Evolutionary conservation across 2,113 vertebrate genomes (phyloP), one percentile per base, ranked within the genome.

Genomic region (Embiotoca jacksoni): DNA sequence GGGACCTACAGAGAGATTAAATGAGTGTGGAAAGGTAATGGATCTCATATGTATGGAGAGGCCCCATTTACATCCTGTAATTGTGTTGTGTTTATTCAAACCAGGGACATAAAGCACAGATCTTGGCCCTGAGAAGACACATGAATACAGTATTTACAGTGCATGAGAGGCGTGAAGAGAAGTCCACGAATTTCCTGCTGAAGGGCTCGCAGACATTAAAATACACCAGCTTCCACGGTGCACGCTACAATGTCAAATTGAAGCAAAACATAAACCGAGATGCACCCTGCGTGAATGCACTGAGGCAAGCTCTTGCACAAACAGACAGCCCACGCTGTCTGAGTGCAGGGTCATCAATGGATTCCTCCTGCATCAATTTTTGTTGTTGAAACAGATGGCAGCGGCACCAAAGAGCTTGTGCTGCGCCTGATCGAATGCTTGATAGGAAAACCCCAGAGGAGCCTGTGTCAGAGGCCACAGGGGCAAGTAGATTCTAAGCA

Each of bases 391-490:
- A 81, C 88, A 89, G 86, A 89, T 72, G 83, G 76, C 82, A 53
- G 74, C 37, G 33, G 79, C 85, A 85, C 78, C 81, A 32, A 55
- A 65, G 68, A 80, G 71, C 82, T 64, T 54, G 74, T 37, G 83
- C 72, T 53, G 67, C 31, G 57, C 67, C 83, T 84, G 86, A 91
- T 92, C 65, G 64, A 80, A 79, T 9, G 52, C 64, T 81, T 87
- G 88, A 92, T 91, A 89, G 79, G 78, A 88, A 81, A 89, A 71
- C 86, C 23, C 78, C 86, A 39, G 44, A 75, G 86, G 88, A 88
- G 72, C 65, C 41, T 0, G 47, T 83, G 89, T 90, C 86, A 85
- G 79, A 82, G 85, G 90, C 88, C 88, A 85, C 59, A 11, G 75
- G 83, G 90, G 72, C 82, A 80, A 75, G 72, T 53, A 46, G 81